Evolutionary conservation across 2,113 vertebrate species (phyloP).

Genomic region (Vidua macroura): DNA sequence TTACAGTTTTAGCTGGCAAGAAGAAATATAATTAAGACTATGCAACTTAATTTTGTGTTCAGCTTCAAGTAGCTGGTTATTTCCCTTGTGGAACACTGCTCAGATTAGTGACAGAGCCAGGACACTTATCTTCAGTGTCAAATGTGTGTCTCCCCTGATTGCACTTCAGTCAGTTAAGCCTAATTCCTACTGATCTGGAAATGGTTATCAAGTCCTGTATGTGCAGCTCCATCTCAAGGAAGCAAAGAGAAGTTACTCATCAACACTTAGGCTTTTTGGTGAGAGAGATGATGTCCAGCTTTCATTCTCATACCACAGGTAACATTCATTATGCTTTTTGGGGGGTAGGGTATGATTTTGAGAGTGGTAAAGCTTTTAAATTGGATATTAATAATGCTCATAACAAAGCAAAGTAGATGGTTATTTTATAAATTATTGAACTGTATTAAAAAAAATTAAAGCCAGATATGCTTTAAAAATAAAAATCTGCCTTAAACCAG

Average conservation of each 20-base stretch:
- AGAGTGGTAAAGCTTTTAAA: background rate
- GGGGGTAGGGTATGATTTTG: background rate
- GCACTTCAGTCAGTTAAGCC: background rate
- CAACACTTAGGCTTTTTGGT: background rate
- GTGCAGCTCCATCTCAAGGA: background rate
- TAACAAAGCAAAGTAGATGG: background rate
- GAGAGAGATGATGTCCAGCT: background rate
- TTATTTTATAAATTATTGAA: background rate
- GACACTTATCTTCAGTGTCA: background rate
- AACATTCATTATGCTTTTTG: background rate
- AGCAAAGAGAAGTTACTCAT: background rate
- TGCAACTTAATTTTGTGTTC: background rate
- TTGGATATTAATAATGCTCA: background rate
- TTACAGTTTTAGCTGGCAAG: background rate
- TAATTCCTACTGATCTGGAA: background rate
- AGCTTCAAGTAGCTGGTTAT: background rate
- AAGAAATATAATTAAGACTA: background rate
- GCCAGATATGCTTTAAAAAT: conserved; percentile 9
- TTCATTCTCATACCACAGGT: background rate
- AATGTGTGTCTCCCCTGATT: accelerated
- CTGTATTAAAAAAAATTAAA: background rate
- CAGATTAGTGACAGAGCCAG: background rate
- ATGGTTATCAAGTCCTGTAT: background rate
- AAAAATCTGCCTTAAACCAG: conserved; percentile 16
- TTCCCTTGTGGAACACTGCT: background rate